A percentile compares a stretch with the other conserved stretches of the same genome.
phyloP scores from a whole-genome alignment of 2,888 invertebrate genomes.

The Muscina levida region DNA sequence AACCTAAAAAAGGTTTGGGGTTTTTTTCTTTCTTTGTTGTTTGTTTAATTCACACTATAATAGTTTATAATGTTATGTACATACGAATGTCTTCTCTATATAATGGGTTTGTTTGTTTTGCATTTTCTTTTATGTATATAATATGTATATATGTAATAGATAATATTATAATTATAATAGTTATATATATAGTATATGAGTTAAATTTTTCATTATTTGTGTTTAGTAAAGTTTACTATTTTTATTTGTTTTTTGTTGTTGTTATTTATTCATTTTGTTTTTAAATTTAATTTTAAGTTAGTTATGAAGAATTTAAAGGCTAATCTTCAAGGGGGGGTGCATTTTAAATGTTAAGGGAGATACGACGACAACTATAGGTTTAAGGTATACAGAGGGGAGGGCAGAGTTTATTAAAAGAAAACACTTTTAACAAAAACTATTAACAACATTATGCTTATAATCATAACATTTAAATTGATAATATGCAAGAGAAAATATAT shows the following conservation, averaged over 20 bases:
- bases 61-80: slow-evolving; percentile 62
- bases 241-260: too few species aligned
- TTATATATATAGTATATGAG: slow-evolving; percentile 57
- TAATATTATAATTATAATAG: slow-evolving; percentile 62
- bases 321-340: slow-evolving; percentile 53
- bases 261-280: slow-evolving; percentile 43
- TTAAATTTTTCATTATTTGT: slow-evolving; percentile 43
- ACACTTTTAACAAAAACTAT: slow-evolving; percentile 47
- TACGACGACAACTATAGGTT: neutral
- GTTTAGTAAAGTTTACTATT: slow-evolving; percentile 58
- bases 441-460: slow-evolving; percentile 51
- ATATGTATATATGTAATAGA: slow-evolving; percentile 55
- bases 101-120: slow-evolving; percentile 42
- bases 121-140: slow-evolving; percentile 52
- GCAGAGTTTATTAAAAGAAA: neutral
- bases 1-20: slow-evolving; percentile 60
- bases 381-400: slow-evolving; percentile 26
- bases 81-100: slow-evolving; percentile 65
- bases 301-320: slow-evolving; percentile 58
- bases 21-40: too few species aligned
- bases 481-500: slow-evolving; percentile 51
- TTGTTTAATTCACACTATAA: slow-evolving; percentile 65
- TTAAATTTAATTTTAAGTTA: slow-evolving; percentile 33
- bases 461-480: slow-evolving; percentile 30
- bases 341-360: neutral